Conservation (phyloP, 2,113 vertebrate genomes). For the Clarias batrachus region DNA sequence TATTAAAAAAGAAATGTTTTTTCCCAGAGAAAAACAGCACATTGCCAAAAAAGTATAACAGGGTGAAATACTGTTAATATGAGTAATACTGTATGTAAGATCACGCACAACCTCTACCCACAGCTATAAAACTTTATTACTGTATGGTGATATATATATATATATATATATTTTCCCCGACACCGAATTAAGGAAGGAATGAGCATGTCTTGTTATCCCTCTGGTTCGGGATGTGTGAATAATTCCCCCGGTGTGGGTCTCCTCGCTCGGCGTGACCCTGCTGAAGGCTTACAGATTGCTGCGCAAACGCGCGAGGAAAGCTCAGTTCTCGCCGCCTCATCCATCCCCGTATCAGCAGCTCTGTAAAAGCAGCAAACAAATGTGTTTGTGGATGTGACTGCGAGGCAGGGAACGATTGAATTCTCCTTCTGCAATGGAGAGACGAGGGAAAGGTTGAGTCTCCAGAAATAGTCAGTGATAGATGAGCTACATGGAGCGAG, state of each 20-base stretch:
- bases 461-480: slow-evolving; percentile 73
- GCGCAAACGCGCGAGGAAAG: slow-evolving; percentile 64
- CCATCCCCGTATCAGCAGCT: slow-evolving; percentile 61
- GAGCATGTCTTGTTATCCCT: slow-evolving; percentile 4
- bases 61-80: neutral
- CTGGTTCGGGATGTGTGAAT: slow-evolving; percentile 28
- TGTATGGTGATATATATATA: no score
- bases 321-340: slow-evolving; percentile 59
- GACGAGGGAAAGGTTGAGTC: slow-evolving; percentile 60
- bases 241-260: slow-evolving; percentile 17
- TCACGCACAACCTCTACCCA: neutral
- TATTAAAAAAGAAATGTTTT: no score
- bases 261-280: slow-evolving; percentile 4
- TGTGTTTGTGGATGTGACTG: slow-evolving; percentile 69
- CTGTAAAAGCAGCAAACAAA: slow-evolving; percentile 63
- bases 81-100: neutral
- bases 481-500: slow-evolving; percentile 72
- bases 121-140: neutral
- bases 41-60: neutral
- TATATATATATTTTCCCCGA: no score
- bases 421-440: slow-evolving; percentile 61
- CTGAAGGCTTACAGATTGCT: slow-evolving; percentile 62
- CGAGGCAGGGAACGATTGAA: slow-evolving; percentile 70
- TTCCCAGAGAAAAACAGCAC: no score
- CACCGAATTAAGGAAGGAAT: neutral